Evolutionary conservation across 2,113 vertebrate genomes (phyloP), one percentile per base, ranked within the genome.

Genomic region (Microtus richardsoni): DNA sequence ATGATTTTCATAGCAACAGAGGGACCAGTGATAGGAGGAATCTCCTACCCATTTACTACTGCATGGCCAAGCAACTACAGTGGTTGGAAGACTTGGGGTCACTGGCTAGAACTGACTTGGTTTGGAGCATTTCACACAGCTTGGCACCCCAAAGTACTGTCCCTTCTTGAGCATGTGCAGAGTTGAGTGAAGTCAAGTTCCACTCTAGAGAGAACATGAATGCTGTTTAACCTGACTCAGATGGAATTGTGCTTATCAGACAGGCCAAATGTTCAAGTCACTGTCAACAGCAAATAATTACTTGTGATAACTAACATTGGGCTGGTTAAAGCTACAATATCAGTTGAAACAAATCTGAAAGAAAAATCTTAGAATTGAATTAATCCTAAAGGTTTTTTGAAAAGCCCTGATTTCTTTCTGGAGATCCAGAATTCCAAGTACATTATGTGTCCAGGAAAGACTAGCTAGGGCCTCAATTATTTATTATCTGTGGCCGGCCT

Each of bases 231-330:
- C 28, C 17, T 64, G 62, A 88, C 10, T 89, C 84, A 5, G 9
- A 79, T 44, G 71, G n/a, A 33, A 21, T 85, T 77, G 21, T 44
- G 4, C 28, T 82, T 79, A 60, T 30, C 4, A 14, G 28, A 60
- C 73, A 96, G 73, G 5, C 8, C 28, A 41, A 71, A 9, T 36
- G 28, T 84, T 68, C 21, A 86, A 28, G 26, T 52, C 28, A 62
- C 52, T 88, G 60, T 89, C 41, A 85, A 77, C 80, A 91, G 19
- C 44, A 79, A 91, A 62, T 74, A 92, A 54, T 91, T 94, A 88
- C 1, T 44, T 85, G 14, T 7, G 68, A 68, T 66, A 86, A 10
- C 73, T 88, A 82, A 58, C 14, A 88, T 19, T 62, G 41, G 4
- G 0, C 64, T 85, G 49, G 36, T 66, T 49, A 73, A 79, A 39